Percentiles rank a stretch among this genome's conserved stretches.
Conservation (phyloP, 2,888 invertebrate genomes). For the Athrips mouffetella region DNA sequence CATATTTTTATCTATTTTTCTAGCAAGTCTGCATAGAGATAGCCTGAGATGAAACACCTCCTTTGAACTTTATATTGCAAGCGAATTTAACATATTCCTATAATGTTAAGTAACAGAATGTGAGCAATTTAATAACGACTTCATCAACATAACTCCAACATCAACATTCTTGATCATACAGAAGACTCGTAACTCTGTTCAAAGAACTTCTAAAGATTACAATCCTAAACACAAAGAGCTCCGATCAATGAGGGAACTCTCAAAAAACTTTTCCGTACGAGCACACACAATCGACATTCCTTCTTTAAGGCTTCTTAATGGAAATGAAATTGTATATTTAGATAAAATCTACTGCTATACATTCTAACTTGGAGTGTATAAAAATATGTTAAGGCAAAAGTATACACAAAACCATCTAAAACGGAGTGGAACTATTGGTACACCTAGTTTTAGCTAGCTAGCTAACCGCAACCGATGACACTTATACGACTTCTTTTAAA, state of each 20-base stretch:
- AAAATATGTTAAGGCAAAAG: background rate
- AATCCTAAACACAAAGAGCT: conserved; percentile 32
- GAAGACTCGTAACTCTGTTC: background rate
- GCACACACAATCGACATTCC: conserved; percentile 22
- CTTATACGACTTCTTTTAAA: too few species aligned
- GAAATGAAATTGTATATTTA: background rate
- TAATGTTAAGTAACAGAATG: too few species aligned
- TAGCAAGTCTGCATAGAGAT: too few species aligned
- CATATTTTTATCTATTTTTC: too few species aligned
- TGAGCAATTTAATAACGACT: too few species aligned
- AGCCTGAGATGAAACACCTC: too few species aligned
- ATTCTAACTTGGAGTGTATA: background rate
- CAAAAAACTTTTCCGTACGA: conserved; percentile 17
- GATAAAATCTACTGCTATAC: too few species aligned
- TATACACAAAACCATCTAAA: background rate
- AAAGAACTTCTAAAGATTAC: conserved; percentile 7
- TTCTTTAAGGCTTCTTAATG: background rate
- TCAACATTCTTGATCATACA: too few species aligned
- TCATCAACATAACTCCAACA: too few species aligned
- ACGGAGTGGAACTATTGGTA: background rate
- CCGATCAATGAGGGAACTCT: conserved; percentile 22
- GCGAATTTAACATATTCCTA: too few species aligned
- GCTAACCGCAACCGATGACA: too few species aligned
- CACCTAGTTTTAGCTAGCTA: background rate
- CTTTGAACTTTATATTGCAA: too few species aligned